Percentiles rank a stretch among this genome's conserved stretches.
Evolutionary conservation across 2,888 invertebrate species (phyloP).

Genomic region (Ectropis crepuscularia): DNA sequence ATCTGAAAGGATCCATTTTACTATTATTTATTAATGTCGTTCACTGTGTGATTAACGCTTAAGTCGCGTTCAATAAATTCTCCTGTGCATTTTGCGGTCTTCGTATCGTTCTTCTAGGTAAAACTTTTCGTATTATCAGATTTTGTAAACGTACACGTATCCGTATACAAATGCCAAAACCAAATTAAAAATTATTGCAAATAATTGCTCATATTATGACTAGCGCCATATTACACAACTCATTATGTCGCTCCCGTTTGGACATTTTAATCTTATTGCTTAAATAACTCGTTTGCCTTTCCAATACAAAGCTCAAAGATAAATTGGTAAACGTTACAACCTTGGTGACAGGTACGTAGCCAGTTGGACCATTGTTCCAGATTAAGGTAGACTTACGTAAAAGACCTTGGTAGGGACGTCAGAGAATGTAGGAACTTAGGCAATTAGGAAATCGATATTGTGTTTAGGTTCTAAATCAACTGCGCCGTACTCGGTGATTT

Average conservation of each 20-base stretch:
- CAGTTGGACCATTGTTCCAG: conserved; percentile 48
- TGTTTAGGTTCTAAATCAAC: no score
- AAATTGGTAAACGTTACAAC: conserved; percentile 37
- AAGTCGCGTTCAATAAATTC: no score
- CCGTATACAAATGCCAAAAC: not conserved
- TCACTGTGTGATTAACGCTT: no score
- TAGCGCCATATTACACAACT: not conserved
- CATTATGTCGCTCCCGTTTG: conserved; percentile 11
- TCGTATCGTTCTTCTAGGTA: no score
- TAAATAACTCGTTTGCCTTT: conserved; percentile 37
- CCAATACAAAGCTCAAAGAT: conserved; percentile 32
- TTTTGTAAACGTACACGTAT: not conserved
- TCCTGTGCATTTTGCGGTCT: no score
- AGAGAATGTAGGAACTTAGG: not conserved
- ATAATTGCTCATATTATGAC: not conserved
- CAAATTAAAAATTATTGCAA: not conserved
- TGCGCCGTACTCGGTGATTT: no score
- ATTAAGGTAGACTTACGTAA: conserved; percentile 41
- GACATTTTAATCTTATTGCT: conserved; percentile 14
- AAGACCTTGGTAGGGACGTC: conserved; percentile 14
- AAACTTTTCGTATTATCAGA: not conserved
- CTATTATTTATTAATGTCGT: no score
- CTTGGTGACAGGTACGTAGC: conserved; percentile 48
- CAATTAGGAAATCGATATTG: no score
- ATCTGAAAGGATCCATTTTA: no score